Evolutionary conservation across 2,888 invertebrate genomes (phyloP), one percentile per base, ranked within the genome.

Genomic region (Caenorhabditis imperialis): DNA sequence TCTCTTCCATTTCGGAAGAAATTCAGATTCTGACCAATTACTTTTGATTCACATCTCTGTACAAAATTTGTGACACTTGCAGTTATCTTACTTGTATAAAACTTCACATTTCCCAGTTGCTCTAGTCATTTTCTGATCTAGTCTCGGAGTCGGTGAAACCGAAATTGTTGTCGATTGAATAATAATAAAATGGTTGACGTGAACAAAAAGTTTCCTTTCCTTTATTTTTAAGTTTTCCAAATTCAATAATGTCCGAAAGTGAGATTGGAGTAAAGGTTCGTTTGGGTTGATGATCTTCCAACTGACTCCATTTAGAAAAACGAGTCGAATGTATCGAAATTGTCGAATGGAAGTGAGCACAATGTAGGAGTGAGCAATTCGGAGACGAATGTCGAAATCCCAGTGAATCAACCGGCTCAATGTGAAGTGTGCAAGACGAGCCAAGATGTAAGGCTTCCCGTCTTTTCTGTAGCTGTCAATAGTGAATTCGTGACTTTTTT

Each of bases 111-210:
- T n/a, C n/a, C n/a, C n/a, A n/a, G n/a, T n/a, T n/a, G n/a, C n/a
- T 63, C 63, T 63, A 55, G 48, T 55, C 63, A 47, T n/a, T n/a
- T 54, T 38, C 53, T 20, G 40, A 54, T 48, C 63, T 48, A 18
- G 63, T 55, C 40, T 45, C 22, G 47, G 37, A 38, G 23, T n/a
- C 53, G 62, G 53, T 53, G 14, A 63, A 63, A 63, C 51, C 54
- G 40, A 27, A 20, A 18, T 54, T 61, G 23, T 45, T 53, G 18
- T 30, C 33, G n/a, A n/a, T 35, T 27, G 2, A 14, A 23, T n/a
- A 25, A 5, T 14, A 10, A 45, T 48, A 42, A 42, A 60, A 42
- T 42, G 12, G 30, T 37, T 47, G 7, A 27, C n/a, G n/a, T 38
- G n/a, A n/a, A n/a, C n/a, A n/a, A n/a, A n/a, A n/a, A n/a, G 10